A percentile compares a stretch with the other conserved stretches of the same genome.
Evolutionary conservation across 2,797 vertebrate species (phyloP).

Genomic region (Enteromius unitaeniatus): DNA sequence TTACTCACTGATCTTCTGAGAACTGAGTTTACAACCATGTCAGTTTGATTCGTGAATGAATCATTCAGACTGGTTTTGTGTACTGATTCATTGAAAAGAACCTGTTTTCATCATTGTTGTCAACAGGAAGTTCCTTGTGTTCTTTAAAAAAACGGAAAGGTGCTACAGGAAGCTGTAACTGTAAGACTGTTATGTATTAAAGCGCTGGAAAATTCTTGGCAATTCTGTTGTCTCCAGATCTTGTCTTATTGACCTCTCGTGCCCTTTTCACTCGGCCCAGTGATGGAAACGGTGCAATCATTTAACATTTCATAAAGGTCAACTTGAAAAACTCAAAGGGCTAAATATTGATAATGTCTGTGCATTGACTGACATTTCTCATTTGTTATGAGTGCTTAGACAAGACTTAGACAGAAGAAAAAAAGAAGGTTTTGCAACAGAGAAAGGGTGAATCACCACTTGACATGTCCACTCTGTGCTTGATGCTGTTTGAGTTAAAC

Average conservation of each 20-base stretch:
- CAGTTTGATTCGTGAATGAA: background rate
- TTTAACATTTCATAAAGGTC: slow-evolving; percentile 82
- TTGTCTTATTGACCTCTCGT: slow-evolving; percentile 62
- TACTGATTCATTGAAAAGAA: background rate
- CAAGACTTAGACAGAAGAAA: slow-evolving; percentile 51
- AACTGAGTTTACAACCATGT: background rate
- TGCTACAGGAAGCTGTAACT: background rate
- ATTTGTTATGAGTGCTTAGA: slow-evolving; percentile 66
- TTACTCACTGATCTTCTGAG: background rate
- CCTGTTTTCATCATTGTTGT: background rate
- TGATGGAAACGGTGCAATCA: slow-evolving; percentile 61
- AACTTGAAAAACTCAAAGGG: slow-evolving; percentile 70
- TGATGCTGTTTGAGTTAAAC: background rate
- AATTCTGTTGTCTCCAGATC: slow-evolving; percentile 54
- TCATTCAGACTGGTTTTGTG: background rate
- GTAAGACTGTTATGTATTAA: background rate
- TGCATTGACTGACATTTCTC: slow-evolving; percentile 75
- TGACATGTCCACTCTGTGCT: slow-evolving; percentile 1
- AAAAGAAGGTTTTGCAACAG: slow-evolving; percentile 56
- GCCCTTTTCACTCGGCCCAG: slow-evolving; percentile 66
- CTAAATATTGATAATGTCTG: slow-evolving; percentile 75
- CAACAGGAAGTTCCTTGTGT: background rate
- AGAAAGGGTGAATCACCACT: slow-evolving; percentile 52
- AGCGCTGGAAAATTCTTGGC: background rate
- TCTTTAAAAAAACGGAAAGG: background rate